These are phyloP conservation scores for Melipona beecheii DNA, from an alignment of 2,888 invertebrate genomes.

Conservation along the genomic window DNA sequence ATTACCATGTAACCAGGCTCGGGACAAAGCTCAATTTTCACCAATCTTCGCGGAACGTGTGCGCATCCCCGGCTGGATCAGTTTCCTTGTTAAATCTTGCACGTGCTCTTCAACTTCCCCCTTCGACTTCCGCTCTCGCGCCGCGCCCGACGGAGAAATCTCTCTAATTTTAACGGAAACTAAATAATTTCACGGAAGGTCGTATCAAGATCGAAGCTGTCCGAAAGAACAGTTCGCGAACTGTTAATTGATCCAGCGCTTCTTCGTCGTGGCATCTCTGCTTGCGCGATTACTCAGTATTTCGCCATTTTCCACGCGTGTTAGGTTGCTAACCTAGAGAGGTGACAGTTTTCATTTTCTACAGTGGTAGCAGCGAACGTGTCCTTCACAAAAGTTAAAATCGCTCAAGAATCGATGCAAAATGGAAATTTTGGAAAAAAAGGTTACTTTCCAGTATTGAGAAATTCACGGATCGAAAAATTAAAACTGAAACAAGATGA, in stretches of 20 bases:
- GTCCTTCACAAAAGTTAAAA: neutral
- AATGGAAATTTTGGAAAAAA: neutral
- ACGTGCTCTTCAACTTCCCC: constrained; percentile 42
- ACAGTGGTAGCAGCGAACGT: neutral
- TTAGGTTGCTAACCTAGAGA: neutral
- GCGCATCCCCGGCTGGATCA: constrained; percentile 35
- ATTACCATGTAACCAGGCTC: constrained; percentile 27
- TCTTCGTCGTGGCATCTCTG: neutral
- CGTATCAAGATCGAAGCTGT: constrained; percentile 12
- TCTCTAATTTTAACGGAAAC: constrained; percentile 46
- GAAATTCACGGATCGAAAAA: no score
- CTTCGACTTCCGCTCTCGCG: constrained; percentile 18
- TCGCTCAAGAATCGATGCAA: neutral
- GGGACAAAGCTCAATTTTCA: constrained; percentile 44
- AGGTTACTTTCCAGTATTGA: no score
- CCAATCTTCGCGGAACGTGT: constrained; percentile 31
- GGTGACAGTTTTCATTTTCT: neutral
- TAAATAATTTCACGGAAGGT: constrained; percentile 13
- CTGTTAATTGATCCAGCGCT: constrained; percentile 7
- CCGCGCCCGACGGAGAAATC: neutral
- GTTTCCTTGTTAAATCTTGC: constrained; percentile 58
- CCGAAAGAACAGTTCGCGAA: constrained; percentile 2
- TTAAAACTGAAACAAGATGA: no score
- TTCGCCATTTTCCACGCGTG: neutral
- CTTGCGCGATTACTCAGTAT: neutral